phyloP scores from a whole-genome alignment of 2,113 vertebrate genomes.

The Vulpes lagopus region DNA sequence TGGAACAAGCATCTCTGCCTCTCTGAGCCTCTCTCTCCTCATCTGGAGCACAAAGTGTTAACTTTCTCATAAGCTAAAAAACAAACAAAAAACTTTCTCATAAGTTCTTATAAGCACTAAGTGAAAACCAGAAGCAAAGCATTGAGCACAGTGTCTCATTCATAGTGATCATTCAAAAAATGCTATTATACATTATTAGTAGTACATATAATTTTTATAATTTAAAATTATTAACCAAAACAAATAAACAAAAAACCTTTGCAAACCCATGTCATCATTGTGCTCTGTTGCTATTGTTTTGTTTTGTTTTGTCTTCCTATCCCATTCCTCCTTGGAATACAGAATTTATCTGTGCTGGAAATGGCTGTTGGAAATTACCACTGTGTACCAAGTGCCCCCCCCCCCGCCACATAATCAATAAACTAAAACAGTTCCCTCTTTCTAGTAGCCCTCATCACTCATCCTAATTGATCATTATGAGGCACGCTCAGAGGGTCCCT shows the following conservation, averaged over 20 bases:
- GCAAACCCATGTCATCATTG: neutral
- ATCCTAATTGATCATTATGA: conserved; percentile 62
- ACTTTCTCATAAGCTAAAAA: neutral
- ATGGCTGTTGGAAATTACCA: conserved; percentile 30
- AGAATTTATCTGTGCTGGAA: conserved; percentile 15
- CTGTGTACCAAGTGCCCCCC: neutral
- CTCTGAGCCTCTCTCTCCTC: neutral
- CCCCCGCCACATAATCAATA: neutral
- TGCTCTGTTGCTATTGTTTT: neutral
- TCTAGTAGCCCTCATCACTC: neutral
- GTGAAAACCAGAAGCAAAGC: neutral
- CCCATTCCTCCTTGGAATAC: neutral
- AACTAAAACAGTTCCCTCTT: conserved; percentile 1
- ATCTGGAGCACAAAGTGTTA: neutral
- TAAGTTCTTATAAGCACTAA: neutral
- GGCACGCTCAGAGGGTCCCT: conserved; percentile 56
- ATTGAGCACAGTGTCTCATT: neutral
- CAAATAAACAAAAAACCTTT: neutral
- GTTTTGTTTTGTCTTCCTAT: neutral
- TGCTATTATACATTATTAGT: neutral
- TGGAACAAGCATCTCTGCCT: neutral
- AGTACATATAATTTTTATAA: neutral
- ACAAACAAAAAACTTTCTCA: neutral
- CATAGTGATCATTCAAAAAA: neutral
- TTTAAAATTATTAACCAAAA: neutral